A percentile compares a stretch with the other conserved stretches of the same genome.
phyloP scores from a whole-genome alignment of 2,888 invertebrate genomes.

The Trichogramma dendrolimi region DNA sequence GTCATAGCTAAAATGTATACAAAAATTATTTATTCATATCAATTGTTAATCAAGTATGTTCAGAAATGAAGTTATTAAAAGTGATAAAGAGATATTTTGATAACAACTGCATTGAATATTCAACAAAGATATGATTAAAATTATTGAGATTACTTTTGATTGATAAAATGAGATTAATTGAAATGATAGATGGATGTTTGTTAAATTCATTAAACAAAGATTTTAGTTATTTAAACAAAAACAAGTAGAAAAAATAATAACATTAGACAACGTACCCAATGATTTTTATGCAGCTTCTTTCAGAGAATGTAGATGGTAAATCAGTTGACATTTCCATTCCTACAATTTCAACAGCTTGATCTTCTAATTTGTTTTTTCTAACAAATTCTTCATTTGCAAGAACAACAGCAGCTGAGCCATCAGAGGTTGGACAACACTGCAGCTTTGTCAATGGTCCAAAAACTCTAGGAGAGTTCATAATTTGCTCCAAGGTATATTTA shows the following conservation, averaged over 20 bases:
- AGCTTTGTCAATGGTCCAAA: constrained; percentile 91
- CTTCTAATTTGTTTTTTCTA: constrained; percentile 72
- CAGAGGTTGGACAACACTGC: constrained; percentile 97
- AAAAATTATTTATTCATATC: background rate
- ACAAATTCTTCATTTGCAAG: constrained; percentile 91
- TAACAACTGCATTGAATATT: background rate
- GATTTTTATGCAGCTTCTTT: constrained; percentile 74
- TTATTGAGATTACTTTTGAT: background rate
- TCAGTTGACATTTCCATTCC: constrained; percentile 98
- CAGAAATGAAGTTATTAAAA: constrained; percentile 1
- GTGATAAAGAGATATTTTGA: background rate
- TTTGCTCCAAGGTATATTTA: constrained; percentile 86
- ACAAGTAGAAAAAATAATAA: background rate
- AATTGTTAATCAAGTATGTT: background rate
- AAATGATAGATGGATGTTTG: background rate
- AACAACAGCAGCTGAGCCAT: constrained; percentile 93
- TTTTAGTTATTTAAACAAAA: background rate
- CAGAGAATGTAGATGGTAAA: constrained; percentile 76
- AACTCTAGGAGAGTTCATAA: constrained; percentile 80
- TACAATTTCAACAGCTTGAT: constrained; percentile 89
- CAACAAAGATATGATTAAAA: background rate
- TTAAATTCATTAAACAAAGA: background rate
- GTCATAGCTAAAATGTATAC: constrained; percentile 70
- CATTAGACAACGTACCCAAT: constrained; percentile 49
- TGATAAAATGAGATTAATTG: background rate